phyloP scores from a whole-genome alignment of 1,140 invertebrate genomes.

The Orchestia grillus region DNA sequence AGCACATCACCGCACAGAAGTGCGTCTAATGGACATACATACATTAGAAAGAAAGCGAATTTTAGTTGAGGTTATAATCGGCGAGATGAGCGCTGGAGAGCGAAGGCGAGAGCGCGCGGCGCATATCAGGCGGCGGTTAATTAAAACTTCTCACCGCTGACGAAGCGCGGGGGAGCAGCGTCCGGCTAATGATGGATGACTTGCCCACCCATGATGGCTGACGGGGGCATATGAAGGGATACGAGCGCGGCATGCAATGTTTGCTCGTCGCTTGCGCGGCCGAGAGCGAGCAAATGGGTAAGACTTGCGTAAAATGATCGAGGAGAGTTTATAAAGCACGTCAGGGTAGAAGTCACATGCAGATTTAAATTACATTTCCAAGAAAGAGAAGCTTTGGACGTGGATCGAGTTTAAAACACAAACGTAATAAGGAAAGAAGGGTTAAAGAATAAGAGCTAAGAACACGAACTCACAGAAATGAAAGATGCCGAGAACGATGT shows the following conservation, averaged over 20 bases:
- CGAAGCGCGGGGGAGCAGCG: neutral
- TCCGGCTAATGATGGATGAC: constrained; percentile 38
- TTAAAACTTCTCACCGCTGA: constrained; percentile 40
- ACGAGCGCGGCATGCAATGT: neutral
- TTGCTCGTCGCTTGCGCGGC: neutral
- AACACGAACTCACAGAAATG: no score
- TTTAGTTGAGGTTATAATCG: constrained; percentile 22
- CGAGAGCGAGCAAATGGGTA: neutral
- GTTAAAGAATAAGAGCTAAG: no score
- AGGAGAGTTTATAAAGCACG: neutral
- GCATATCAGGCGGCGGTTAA: constrained; percentile 28
- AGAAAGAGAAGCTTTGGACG: no score
- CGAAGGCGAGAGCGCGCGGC: neutral
- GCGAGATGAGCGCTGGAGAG: neutral
- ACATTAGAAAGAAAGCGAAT: neutral
- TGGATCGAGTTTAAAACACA: no score
- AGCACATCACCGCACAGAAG: neutral
- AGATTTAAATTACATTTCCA: neutral
- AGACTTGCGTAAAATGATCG: neutral
- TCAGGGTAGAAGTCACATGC: neutral
- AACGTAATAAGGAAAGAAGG: no score
- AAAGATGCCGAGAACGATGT: no score
- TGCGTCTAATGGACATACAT: neutral
- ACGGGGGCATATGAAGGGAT: neutral
- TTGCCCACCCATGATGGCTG: neutral